Evolutionary conservation across 2,888 invertebrate species (phyloP), one percentile per base, ranked within the genome.

Genomic region (Drosophila prostipennis): DNA sequence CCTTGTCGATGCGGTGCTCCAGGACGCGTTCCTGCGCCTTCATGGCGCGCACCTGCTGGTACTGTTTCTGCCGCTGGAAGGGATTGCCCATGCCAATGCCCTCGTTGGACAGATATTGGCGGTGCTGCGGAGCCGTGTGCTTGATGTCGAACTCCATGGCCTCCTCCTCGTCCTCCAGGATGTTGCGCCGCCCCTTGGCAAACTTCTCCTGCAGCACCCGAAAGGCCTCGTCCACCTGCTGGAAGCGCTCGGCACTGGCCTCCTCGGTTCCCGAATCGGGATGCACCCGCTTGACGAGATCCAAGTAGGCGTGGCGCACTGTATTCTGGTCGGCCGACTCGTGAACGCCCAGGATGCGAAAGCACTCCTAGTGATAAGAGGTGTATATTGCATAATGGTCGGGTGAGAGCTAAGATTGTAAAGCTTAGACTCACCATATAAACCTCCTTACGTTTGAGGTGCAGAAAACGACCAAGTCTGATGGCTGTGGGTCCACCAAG

Each of bases 51-150:
- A 90, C 87, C 87, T 95, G 95, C 19, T 94, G 92, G 91, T 95
- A 96, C 84, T 97, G 96, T 75, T 95, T 96, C 89, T 96, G 94
- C 40, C 98, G 93, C 91, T 96, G 96, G 73, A 93, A 94, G 0
- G 96, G 96, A 19, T 95, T 96, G 0, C 98, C 98, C 51, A 93
- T 91, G 0, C 98, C 98, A 3, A 96, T 91, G 4, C 97, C 97
- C 78, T 96, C 96, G 82, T 94, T 96, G 75, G 94, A 96, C 23
- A 98, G 92, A 89, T 96, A 98, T 23, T 91, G 92, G 0, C 91
- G 93, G 90, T 98, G 98, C 91, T 98, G 98, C 0, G 98, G 97
- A 13, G 96, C 96, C 59, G 96, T 96, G 85, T 98, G 97, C 94
- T 96, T 92, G 51, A 95, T 95, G 90, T 96, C 95, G 86, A 93